Base-by-base conservation (phyloP, 1,140 invertebrate species). In the Drosophila pseudoobscura region DNA sequence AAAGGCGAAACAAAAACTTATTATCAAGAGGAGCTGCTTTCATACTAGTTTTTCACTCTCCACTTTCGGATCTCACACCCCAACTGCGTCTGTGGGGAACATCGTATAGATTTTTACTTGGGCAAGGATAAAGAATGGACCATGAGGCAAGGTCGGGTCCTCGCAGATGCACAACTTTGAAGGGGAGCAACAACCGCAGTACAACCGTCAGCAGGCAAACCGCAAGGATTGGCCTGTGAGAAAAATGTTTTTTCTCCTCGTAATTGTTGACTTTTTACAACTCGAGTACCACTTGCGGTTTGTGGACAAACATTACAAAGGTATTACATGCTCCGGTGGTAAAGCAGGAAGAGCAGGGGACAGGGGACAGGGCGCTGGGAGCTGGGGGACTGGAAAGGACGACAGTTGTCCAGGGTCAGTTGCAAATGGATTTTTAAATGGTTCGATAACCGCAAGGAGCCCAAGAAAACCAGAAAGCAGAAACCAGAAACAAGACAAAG, bases 341-440 rank as follows among this genome's bases (percentile, higher is more conserved):
- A 39, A 9, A 51, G 26, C 57, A 5, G 24, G 15, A 35, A 39
- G 15, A 51, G 26, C 57, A 60, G 52, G 39, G 41, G 20, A 20
- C 20, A 20, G 17, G 17, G 17, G 20, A 20, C 20, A 20, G 20
- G 20, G 20, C 20, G 20, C 20, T 20, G 20, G 15, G 15, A 46
- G 52, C 24, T 24, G 44, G 31, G 22, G 56, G 17, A 39, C 29
- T 8, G 29, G 49, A 47, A 29, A 22, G 45, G 63, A 61, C 62
- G 70, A 65, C 65, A 83, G 68, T 85, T 87, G 73, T 76, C 54
- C 51, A 50, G 41, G 77, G 56, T 57, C 61, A 65, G 50, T 74
- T 75, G 70, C 76, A 85, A 85, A 85, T 85, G 77, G 78, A 78
- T 78, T 87, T 87, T 87, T 85, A 85, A 85, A 87, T 80, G 78